These are phyloP conservation scores for Physeter macrocephalus DNA, from an alignment of 2,113 vertebrate species.

Conservation along the genomic window DNA sequence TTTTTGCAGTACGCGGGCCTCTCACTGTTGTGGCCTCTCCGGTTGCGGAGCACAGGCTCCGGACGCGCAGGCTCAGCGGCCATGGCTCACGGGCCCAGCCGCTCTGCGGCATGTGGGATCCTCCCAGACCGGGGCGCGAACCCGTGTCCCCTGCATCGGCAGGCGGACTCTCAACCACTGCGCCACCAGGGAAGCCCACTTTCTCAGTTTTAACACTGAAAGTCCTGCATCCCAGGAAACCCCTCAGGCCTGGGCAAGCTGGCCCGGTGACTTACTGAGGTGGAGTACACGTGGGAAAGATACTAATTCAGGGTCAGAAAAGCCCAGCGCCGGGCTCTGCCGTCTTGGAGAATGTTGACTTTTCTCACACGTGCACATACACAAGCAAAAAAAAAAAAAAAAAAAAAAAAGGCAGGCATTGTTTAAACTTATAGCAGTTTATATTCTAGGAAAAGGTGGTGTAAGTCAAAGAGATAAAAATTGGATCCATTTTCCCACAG, in stretches of 20 bases:
- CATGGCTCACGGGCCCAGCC: no score
- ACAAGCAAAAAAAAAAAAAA: background rate
- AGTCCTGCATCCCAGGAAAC: background rate
- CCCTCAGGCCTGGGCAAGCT: background rate
- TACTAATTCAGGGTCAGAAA: background rate
- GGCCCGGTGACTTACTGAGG: background rate
- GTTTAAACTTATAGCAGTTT: slow-evolving; percentile 60
- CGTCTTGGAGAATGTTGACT: background rate
- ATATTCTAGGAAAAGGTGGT: slow-evolving; percentile 72
- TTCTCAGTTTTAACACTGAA: background rate
- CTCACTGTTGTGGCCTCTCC: no score
- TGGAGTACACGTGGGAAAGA: fast-evolving
- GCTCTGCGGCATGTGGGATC: no score
- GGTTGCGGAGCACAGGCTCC: no score
- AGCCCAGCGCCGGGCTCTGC: background rate
- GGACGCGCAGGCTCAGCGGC: no score
- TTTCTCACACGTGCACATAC: slow-evolving; percentile 57
- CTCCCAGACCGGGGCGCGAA: no score
- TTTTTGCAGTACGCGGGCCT: no score
- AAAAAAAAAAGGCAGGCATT: slow-evolving; percentile 45
- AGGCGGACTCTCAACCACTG: no score
- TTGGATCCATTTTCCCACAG: slow-evolving; percentile 53
- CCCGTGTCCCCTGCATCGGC: no score
- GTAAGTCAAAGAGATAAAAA: slow-evolving; percentile 55
- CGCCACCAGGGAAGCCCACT: no score